These are phyloP conservation scores for Microtus agrestis DNA, from an alignment of 2,797 vertebrate genomes.

Conservation along the genomic window DNA sequence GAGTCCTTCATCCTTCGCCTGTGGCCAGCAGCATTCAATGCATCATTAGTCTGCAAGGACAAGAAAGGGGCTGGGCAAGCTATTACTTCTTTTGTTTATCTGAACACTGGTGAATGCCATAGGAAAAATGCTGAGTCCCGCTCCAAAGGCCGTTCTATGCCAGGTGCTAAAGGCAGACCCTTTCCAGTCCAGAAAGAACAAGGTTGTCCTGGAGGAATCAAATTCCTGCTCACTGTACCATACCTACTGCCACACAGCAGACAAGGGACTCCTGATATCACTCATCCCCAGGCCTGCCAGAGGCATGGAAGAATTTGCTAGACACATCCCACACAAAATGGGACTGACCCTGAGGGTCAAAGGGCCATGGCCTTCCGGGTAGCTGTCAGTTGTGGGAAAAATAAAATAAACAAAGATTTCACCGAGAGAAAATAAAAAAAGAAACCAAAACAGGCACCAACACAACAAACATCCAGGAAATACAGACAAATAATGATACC, in stretches of 20 bases:
- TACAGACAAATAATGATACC: slow-evolving; percentile 11
- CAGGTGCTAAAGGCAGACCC: not conserved
- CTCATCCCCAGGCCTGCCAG: slow-evolving; percentile 40
- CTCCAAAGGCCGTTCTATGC: not conserved
- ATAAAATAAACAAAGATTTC: not conserved
- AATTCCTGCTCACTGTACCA: not conserved
- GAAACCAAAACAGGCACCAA: not conserved
- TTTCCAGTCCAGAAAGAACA: not conserved
- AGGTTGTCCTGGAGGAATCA: not conserved
- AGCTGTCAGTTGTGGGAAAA: slow-evolving; percentile 4
- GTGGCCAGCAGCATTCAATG: not conserved
- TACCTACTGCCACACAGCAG: not conserved
- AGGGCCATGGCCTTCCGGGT: slow-evolving; percentile 27
- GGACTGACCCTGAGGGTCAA: slow-evolving; percentile 20
- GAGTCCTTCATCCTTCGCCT: not conserved
- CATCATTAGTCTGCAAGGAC: not conserved
- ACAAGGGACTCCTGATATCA: slow-evolving; percentile 28
- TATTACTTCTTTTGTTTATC: slow-evolving; percentile 33
- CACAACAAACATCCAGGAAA: slow-evolving; percentile 15
- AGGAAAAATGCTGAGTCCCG: not conserved
- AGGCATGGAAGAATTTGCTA: not conserved
- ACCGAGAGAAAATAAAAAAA: not conserved
- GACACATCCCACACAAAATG: slow-evolving; percentile 40
- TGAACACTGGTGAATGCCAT: not conserved
- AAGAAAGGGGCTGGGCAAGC: not conserved